Conservation (phyloP, 2,888 invertebrate genomes). For the Dione vanillae region DNA sequence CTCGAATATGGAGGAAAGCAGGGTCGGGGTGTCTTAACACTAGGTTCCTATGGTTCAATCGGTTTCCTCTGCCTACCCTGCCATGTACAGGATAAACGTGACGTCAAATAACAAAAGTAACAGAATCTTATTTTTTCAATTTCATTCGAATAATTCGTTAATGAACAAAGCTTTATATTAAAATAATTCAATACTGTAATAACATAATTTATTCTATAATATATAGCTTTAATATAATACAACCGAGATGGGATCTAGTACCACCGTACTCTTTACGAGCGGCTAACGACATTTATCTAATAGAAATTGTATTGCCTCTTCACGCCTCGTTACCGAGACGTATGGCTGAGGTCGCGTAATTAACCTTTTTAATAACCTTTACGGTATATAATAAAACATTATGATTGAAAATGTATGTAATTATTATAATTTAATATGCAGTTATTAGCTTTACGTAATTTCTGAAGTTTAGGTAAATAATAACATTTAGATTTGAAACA, state of each 20-base stretch:
- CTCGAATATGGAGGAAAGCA: no score
- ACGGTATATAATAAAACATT: slow-evolving; percentile 7
- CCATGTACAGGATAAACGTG: no score
- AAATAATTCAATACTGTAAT: no score
- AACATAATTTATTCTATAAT: background rate
- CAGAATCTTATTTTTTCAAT: no score
- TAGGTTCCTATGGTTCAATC: no score
- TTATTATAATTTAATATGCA: background rate
- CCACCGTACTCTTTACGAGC: background rate
- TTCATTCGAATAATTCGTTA: no score
- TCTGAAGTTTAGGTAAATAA: no score
- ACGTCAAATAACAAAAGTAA: no score
- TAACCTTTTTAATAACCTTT: slow-evolving; percentile 12
- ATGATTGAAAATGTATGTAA: background rate
- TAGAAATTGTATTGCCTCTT: slow-evolving; percentile 15
- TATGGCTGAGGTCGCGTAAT: slow-evolving; percentile 19
- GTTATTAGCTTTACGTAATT: background rate
- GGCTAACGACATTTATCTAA: slow-evolving; percentile 24
- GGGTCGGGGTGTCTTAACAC: no score
- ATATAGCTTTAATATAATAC: slow-evolving; percentile 1
- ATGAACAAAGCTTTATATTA: no score
- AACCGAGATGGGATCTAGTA: background rate
- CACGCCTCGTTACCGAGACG: slow-evolving; percentile 27
- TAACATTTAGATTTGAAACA: no score
- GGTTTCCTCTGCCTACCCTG: no score